These are phyloP conservation scores for Drosophila birchii DNA, from an alignment of 2,888 invertebrate species.

Conservation along the genomic window DNA sequence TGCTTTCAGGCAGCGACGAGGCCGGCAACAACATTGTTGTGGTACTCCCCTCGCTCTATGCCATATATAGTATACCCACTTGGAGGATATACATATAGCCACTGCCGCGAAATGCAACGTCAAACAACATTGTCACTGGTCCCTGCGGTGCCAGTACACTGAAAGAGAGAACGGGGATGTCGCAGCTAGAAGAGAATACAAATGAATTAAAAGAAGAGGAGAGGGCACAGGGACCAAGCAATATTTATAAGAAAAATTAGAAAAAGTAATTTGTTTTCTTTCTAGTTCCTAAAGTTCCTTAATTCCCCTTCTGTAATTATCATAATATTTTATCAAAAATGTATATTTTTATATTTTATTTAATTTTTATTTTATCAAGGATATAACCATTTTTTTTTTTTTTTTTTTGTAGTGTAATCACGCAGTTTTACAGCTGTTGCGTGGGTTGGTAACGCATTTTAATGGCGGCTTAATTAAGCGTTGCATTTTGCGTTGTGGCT, in stretches of 20 bases:
- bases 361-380: too few relatives aligned
- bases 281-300: background rate
- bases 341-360: too few relatives aligned
- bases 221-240: too few relatives aligned
- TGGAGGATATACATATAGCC: constrained; percentile 1
- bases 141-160: background rate
- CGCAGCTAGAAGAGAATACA: too few relatives aligned
- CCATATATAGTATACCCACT: background rate
- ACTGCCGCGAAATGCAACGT: constrained; percentile 4
- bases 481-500: constrained; percentile 74
- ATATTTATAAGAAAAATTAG: too few relatives aligned
- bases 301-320: too few relatives aligned
- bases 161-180: background rate
- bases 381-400: background rate
- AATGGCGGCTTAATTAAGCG: constrained; percentile 75
- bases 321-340: too few relatives aligned
- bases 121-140: constrained; percentile 22
- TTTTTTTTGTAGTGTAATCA: background rate
- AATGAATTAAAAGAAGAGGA: background rate
- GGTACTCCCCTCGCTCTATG: too few relatives aligned
- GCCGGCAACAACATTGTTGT: constrained; percentile 1
- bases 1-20: background rate
- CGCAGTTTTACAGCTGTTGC: constrained; percentile 38
- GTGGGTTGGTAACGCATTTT: constrained; percentile 57
- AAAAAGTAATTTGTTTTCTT: background rate